Conservation (phyloP, 2,888 invertebrate genomes). For the Drosophila leonis region DNA sequence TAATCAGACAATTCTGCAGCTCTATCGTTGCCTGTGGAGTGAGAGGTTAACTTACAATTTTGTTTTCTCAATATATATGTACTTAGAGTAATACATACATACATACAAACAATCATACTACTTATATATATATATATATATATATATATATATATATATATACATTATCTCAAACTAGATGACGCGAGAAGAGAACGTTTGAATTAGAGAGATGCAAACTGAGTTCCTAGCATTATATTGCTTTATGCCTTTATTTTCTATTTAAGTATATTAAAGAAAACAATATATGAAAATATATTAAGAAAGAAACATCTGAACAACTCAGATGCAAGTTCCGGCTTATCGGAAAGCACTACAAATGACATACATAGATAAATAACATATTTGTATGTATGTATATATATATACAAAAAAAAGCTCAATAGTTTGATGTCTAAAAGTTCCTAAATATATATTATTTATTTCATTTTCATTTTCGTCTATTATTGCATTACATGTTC, state of each 20-base stretch:
- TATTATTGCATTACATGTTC: background rate
- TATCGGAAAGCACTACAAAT: background rate
- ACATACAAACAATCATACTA: slow-evolving; percentile 4
- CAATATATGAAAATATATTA: background rate
- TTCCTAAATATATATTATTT: background rate
- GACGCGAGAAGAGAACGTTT: slow-evolving; percentile 33
- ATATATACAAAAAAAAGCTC: slow-evolving; percentile 6
- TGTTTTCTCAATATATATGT: background rate
- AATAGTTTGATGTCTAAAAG: background rate
- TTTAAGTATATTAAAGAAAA: slow-evolving; percentile 35
- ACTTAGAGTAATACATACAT: background rate
- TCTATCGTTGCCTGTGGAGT: background rate
- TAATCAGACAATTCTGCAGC: slow-evolving; percentile 4
- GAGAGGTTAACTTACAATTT: slow-evolving; percentile 1
- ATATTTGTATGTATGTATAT: background rate
- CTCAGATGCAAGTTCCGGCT: slow-evolving; percentile 2
- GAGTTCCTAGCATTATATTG: slow-evolving; percentile 79
- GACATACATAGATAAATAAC: background rate
- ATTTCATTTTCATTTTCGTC: background rate
- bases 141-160: slow-evolving; percentile 2
- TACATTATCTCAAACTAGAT: slow-evolving; percentile 5
- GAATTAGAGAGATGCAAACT: slow-evolving; percentile 72
- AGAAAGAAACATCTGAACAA: too few relatives aligned
- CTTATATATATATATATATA: background rate
- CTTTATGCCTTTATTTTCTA: slow-evolving; percentile 77